Conservation (phyloP, 2,113 vertebrate genomes). For the Aegotheles bennettii region DNA sequence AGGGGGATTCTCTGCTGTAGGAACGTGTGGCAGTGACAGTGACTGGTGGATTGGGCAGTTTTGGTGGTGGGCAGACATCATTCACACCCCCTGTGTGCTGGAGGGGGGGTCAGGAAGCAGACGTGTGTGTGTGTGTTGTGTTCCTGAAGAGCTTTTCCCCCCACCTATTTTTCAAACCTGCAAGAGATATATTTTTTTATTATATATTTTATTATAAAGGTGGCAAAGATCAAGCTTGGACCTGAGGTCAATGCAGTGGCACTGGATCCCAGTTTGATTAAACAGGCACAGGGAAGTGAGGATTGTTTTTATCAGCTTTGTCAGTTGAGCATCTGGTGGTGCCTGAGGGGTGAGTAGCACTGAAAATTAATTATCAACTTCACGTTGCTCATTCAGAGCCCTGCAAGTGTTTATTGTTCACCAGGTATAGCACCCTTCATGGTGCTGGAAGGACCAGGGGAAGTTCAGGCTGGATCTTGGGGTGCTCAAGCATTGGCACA, state of each 20-base stretch:
- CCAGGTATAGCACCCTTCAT: neutral
- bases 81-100: neutral
- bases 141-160: neutral
- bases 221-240: neutral
- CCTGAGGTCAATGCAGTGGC: neutral
- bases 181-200: neutral
- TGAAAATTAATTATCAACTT: constrained; percentile 36
- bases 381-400: neutral
- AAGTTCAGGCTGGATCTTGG: no score
- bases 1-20: neutral
- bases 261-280: neutral
- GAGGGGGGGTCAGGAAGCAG: neutral
- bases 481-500: no score
- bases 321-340: constrained; percentile 23
- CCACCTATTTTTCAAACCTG: neutral
- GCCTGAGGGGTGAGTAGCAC: neutral
- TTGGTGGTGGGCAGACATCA: neutral
- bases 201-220: neutral
- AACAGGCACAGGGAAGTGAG: neutral
- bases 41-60: neutral
- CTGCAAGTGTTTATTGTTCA: neutral
- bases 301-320: neutral
- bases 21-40: neutral
- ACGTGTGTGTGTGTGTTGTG: neutral
- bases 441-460: no score